A percentile compares a stretch with the other conserved stretches of the same genome.
Evolutionary conservation across 1,140 invertebrate genomes (phyloP).

Genomic region (Sitophilus oryzae): DNA sequence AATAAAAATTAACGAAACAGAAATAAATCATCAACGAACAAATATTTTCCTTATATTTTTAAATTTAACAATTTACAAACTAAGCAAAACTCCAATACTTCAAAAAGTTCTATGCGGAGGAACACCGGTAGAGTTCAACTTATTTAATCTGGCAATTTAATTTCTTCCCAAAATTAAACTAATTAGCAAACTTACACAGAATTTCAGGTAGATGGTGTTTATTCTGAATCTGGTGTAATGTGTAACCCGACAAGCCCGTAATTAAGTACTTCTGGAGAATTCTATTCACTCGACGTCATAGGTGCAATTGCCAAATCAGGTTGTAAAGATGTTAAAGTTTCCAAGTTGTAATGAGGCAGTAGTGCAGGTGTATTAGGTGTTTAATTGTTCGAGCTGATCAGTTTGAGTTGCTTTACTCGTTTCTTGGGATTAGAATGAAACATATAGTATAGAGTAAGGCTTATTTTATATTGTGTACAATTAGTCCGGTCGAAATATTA

Average conservation of each 20-base stretch:
- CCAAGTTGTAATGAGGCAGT: background rate
- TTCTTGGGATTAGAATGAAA: too few relatives aligned
- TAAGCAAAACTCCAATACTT: background rate
- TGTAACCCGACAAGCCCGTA: slow-evolving; percentile 14
- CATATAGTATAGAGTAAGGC: too few relatives aligned
- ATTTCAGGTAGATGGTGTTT: slow-evolving; percentile 21
- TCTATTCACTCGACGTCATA: background rate
- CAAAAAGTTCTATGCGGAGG: background rate
- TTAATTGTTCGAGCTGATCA: too few relatives aligned
- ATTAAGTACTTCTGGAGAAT: slow-evolving; percentile 10
- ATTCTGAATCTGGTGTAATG: slow-evolving; percentile 16
- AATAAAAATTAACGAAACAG: too few relatives aligned
- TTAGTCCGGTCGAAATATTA: too few relatives aligned
- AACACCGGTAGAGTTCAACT: slow-evolving; percentile 1
- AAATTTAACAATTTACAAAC: background rate
- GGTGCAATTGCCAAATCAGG: background rate
- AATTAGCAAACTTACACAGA: slow-evolving; percentile 18
- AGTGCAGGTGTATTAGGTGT: too few relatives aligned
- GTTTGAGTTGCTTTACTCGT: too few relatives aligned
- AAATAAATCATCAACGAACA: too few relatives aligned
- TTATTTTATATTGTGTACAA: too few relatives aligned
- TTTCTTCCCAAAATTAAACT: slow-evolving; percentile 9
- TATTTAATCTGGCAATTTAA: slow-evolving; percentile 14
- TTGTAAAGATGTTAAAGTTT: background rate
- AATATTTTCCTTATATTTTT: background rate